Conservation (phyloP, 2,888 invertebrate genomes). For the Hipparchia sbordonii region DNA sequence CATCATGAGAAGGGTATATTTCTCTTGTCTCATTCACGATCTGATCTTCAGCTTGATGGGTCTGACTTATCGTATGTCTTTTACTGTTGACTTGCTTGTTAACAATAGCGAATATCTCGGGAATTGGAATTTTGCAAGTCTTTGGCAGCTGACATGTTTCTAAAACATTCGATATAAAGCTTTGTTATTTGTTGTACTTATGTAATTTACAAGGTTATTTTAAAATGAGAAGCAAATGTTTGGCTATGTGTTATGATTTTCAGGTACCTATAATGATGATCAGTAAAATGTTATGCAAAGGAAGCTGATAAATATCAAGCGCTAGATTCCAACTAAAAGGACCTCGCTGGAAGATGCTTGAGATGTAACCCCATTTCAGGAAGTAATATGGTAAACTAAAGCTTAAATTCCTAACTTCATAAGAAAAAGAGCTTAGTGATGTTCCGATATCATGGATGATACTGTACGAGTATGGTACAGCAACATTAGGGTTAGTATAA, state of each 20-base stretch:
- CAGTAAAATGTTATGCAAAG: neutral
- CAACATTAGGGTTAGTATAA: too few relatives aligned
- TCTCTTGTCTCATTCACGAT: constrained; percentile 9
- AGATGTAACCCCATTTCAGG: neutral
- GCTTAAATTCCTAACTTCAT: neutral
- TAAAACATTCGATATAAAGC: neutral
- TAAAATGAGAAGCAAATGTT: neutral
- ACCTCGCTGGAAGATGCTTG: neutral
- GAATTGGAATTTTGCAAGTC: constrained; percentile 2
- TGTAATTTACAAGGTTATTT: neutral
- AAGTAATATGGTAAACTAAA: neutral
- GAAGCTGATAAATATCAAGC: neutral
- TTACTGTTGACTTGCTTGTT: constrained; percentile 9
- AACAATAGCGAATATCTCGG: neutral
- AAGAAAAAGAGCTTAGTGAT: neutral
- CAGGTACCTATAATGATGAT: neutral
- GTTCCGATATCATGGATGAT: neutral
- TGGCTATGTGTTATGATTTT: neutral
- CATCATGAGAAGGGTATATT: constrained; percentile 8
- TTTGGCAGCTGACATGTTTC: neutral
- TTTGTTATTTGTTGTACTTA: neutral
- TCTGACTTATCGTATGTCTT: constrained; percentile 35
- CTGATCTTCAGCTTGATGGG: constrained; percentile 29
- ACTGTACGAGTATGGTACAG: neutral
- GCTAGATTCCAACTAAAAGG: neutral